Evolutionary conservation across 53 echinoderm and acorn worm species (phyloP).

Genomic region (Patiria pectinifera): DNA sequence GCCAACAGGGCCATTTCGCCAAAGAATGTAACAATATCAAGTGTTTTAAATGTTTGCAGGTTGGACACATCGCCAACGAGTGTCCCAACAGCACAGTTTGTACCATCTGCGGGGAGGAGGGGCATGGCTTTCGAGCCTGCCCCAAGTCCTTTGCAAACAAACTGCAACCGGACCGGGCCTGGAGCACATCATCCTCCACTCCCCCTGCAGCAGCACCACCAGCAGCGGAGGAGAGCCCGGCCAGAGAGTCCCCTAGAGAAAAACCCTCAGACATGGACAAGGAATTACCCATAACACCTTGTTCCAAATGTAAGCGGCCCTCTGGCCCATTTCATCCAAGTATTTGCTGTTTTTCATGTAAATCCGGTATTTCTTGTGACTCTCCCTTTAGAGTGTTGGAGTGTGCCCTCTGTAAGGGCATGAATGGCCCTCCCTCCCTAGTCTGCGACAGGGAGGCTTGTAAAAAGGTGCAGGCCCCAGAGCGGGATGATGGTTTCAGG

Average conservation of each 20-base stretch:
- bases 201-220: neutral
- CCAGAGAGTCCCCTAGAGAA: neutral
- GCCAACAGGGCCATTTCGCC: conserved; percentile 31
- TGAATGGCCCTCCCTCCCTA: neutral
- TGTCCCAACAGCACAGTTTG: neutral
- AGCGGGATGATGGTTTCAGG: neutral
- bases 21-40: conserved; percentile 36
- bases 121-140: conserved; percentile 6
- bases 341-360: neutral
- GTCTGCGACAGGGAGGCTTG: neutral
- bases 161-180: neutral
- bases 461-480: neutral
- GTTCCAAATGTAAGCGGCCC: neutral
- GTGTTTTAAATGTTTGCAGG: conserved; percentile 54
- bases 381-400: neutral
- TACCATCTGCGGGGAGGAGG: neutral
- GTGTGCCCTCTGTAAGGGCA: neutral
- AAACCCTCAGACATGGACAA: neutral
- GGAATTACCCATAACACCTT: neutral
- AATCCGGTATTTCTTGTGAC: neutral
- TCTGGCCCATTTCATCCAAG: neutral
- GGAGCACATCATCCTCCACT: neutral
- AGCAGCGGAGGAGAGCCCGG: neutral
- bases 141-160: neutral
- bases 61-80: conserved; percentile 21